Conservation (phyloP, 2,888 invertebrate species). For the Nomada hirtipes region DNA sequence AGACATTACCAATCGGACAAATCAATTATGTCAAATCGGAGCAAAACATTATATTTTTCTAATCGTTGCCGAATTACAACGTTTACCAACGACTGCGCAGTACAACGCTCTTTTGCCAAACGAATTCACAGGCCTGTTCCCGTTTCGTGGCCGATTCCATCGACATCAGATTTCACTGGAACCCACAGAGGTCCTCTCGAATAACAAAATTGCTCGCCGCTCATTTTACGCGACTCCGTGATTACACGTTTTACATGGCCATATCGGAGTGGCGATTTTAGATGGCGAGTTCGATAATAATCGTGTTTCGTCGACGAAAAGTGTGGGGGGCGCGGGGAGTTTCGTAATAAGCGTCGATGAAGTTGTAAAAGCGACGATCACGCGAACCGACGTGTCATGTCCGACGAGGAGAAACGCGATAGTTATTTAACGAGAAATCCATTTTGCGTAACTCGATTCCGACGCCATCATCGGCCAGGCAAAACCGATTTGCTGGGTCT, state of each 20-base stretch:
- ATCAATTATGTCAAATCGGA: background rate
- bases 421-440: conserved; percentile 82
- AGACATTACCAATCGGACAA: background rate
- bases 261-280: background rate
- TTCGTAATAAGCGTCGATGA: conserved; percentile 11
- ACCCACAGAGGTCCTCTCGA: background rate
- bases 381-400: background rate
- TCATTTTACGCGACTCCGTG: conserved; percentile 1
- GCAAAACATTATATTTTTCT: background rate
- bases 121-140: background rate
- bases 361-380: conserved; percentile 25
- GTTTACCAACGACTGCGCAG: no score
- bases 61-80: no score
- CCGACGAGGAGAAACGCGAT: conserved; percentile 58
- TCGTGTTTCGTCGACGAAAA: background rate
- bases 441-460: conserved; percentile 82
- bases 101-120: conserved; percentile 14
- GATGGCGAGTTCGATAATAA: background rate
- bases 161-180: conserved; percentile 29
- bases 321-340: background rate
- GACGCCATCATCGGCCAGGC: conserved; percentile 79
- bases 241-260: conserved; percentile 3
- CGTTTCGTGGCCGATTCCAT: background rate
- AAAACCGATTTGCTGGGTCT: conserved; percentile 74
- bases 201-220: conserved; percentile 8